These are phyloP conservation scores for Drosophila saltans DNA, from an alignment of 1,140 invertebrate genomes.

Conservation along the genomic window DNA sequence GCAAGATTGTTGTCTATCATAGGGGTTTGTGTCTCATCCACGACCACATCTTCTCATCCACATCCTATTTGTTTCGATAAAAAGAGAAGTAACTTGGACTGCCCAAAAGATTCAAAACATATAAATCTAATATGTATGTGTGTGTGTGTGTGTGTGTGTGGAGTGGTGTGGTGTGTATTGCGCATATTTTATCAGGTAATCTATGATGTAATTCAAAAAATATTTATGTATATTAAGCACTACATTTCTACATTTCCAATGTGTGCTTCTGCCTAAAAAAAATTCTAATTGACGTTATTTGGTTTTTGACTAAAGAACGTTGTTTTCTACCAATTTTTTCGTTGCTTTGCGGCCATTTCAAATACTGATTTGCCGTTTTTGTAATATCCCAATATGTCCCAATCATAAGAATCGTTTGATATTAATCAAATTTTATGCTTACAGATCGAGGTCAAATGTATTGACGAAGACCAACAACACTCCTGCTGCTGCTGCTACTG, in stretches of 20 bases:
- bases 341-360: slow-evolving; percentile 24
- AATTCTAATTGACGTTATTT: slow-evolving; percentile 34
- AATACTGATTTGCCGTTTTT: slow-evolving; percentile 23
- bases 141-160: slow-evolving; percentile 7
- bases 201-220: slow-evolving; percentile 15
- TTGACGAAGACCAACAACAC: slow-evolving; percentile 16
- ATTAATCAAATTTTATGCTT: slow-evolving; percentile 42
- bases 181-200: slow-evolving; percentile 41
- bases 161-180: slow-evolving; percentile 15
- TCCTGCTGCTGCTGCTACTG: background rate
- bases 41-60: background rate
- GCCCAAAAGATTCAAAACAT: slow-evolving; percentile 10
- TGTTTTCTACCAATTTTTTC: slow-evolving; percentile 23
- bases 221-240: slow-evolving; percentile 17
- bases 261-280: slow-evolving; percentile 16
- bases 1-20: background rate
- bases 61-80: background rate
- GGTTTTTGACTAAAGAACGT: slow-evolving; percentile 34
- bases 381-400: background rate
- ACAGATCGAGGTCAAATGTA: slow-evolving; percentile 28
- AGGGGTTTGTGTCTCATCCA: background rate
- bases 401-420: background rate
- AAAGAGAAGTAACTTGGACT: no score
- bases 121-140: background rate
- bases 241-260: slow-evolving; percentile 5